Evolutionary conservation across 2,113 vertebrate genomes (phyloP).

Genomic region (Leucoraja erinaceus): DNA sequence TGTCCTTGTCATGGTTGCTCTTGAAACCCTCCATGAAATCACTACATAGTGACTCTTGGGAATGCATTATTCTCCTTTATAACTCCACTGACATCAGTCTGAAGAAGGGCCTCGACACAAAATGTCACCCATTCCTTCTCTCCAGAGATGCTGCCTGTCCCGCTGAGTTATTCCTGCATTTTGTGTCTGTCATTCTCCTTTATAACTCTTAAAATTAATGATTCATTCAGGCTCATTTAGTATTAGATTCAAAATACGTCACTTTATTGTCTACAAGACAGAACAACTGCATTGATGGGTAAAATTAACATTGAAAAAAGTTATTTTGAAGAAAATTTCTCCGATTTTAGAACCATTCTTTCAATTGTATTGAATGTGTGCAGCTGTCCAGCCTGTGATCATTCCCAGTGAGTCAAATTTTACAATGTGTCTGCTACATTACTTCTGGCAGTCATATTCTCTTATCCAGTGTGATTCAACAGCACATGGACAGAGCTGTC

Average conservation of each 20-base stretch:
- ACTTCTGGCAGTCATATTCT: not conserved
- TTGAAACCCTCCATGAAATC: not conserved
- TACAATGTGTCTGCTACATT: not conserved
- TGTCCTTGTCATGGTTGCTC: not conserved
- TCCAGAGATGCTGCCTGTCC: too few relatives aligned
- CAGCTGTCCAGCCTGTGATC: not conserved
- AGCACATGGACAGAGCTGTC: not conserved
- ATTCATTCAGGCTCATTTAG: not conserved
- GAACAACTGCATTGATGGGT: not conserved
- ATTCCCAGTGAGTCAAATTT: not conserved
- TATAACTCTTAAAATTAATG: not conserved
- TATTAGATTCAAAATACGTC: not conserved
- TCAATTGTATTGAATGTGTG: not conserved
- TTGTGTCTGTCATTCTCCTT: not conserved
- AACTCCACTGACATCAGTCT: too few relatives aligned
- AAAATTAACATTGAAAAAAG: too few relatives aligned
- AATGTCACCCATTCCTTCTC: too few relatives aligned
- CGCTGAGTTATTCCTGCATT: too few relatives aligned
- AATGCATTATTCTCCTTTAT: not conserved
- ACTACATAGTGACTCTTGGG: not conserved
- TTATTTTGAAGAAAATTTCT: not conserved
- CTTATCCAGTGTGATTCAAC: not conserved
- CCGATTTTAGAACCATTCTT: not conserved
- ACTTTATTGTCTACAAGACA: not conserved
- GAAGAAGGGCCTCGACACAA: too few relatives aligned